phyloP scores from a whole-genome alignment of 2,888 invertebrate species.

The Acleris literana region DNA sequence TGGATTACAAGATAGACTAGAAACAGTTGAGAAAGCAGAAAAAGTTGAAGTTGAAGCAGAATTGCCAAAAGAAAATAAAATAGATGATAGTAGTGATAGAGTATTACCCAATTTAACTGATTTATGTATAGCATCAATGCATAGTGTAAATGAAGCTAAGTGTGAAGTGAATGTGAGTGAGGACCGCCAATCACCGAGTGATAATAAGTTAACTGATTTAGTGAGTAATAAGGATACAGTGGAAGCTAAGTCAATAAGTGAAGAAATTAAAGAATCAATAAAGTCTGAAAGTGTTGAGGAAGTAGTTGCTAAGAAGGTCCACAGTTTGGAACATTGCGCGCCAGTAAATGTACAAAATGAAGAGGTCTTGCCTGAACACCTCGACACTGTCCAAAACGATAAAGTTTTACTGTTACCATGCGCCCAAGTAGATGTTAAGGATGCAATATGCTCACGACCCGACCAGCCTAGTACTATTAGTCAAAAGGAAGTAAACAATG shows the following conservation, averaged over 20 bases:
- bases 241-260: conserved; percentile 74
- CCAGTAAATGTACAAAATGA: conserved; percentile 30
- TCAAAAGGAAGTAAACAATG: conserved; percentile 29
- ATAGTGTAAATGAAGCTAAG: conserved; percentile 71
- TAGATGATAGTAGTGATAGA: conserved; percentile 69
- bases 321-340: conserved; percentile 22
- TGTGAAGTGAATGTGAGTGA: conserved; percentile 68
- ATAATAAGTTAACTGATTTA: conserved; percentile 66
- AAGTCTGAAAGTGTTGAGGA: conserved; percentile 26
- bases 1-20: conserved; percentile 23
- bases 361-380: conserved; percentile 20
- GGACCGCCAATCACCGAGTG: conserved; percentile 77
- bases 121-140: conserved; percentile 70
- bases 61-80: conserved; percentile 69
- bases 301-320: conserved; percentile 25
- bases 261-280: conserved; percentile 26
- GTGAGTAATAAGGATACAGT: conserved; percentile 62
- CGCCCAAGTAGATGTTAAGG: conserved; percentile 14
- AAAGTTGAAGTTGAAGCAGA: conserved; percentile 43
- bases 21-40: conserved; percentile 14
- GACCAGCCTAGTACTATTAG: conserved; percentile 21
- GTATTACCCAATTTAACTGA: conserved; percentile 71
- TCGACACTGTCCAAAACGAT: conserved; percentile 19
- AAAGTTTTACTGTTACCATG: conserved; percentile 20
- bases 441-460: conserved; percentile 4